These are phyloP conservation scores for Drosophila orosa DNA, from an alignment of 1,140 invertebrate species.

Conservation along the genomic window DNA sequence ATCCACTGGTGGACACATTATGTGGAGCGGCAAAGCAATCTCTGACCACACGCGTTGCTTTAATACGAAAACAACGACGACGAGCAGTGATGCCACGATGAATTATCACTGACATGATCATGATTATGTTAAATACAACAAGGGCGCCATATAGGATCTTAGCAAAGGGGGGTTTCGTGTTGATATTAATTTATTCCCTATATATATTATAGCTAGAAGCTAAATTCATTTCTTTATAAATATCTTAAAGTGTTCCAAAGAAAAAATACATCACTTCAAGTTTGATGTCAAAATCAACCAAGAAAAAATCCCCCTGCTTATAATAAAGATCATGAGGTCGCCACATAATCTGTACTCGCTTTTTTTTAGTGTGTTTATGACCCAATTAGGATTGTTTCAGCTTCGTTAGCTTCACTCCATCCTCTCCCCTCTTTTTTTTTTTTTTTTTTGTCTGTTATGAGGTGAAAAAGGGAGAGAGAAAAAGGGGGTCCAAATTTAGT, in stretches of 20 bases:
- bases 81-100: constrained; percentile 32
- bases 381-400: constrained; percentile 43
- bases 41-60: constrained; percentile 6
- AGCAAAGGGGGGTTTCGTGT: not conserved
- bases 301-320: not conserved
- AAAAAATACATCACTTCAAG: not conserved
- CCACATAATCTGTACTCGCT: constrained; percentile 9
- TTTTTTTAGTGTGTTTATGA: constrained; percentile 43
- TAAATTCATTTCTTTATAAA: no score
- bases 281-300: not conserved
- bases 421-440: not conserved
- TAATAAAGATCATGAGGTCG: not conserved
- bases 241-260: no score
- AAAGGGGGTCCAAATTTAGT: constrained; percentile 31
- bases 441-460: not conserved
- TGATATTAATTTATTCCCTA: not conserved
- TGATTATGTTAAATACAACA: constrained; percentile 15
- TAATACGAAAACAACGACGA: constrained; percentile 13
- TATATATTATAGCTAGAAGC: no score
- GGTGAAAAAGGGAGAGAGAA: constrained; percentile 6
- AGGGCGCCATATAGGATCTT: not conserved
- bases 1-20: constrained; percentile 34
- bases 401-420: constrained; percentile 24
- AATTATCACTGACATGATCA: constrained; percentile 62
- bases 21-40: constrained; percentile 19